These are phyloP conservation scores for Pygmarrhopalites habei DNA, from an alignment of 1,140 invertebrate species.

Conservation along the genomic window DNA sequence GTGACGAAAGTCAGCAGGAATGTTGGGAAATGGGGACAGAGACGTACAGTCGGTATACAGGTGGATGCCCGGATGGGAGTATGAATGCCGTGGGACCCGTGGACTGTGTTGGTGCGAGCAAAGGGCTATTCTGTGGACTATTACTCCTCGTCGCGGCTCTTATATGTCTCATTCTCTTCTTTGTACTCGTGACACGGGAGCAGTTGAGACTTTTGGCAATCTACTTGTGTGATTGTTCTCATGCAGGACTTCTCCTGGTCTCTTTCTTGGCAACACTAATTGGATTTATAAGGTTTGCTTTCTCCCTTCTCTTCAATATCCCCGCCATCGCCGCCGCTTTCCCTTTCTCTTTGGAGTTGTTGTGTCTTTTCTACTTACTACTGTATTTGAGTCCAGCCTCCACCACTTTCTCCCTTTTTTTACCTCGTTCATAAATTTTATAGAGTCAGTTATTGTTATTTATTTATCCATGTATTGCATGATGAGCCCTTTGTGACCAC, in stretches of 20 bases:
- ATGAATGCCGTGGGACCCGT: constrained; percentile 54
- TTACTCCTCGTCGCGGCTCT: constrained; percentile 80
- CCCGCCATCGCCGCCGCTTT: too few relatives aligned
- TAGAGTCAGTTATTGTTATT: neutral
- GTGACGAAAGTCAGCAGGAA: constrained; percentile 39
- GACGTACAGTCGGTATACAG: constrained; percentile 36
- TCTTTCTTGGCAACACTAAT: constrained; percentile 82
- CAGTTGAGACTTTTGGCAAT: constrained; percentile 68
- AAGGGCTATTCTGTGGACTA: constrained; percentile 87
- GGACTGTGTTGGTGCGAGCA: constrained; percentile 85
- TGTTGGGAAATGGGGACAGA: constrained; percentile 39
- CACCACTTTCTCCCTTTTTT: too few relatives aligned
- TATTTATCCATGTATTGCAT: too few relatives aligned
- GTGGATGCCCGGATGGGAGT: constrained; percentile 27
- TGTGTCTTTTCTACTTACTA: too few relatives aligned
- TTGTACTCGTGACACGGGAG: constrained; percentile 78
- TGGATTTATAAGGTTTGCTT: constrained; percentile 69
- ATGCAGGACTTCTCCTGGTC: constrained; percentile 76
- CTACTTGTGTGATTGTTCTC: constrained; percentile 81
- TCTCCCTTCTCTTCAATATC: too few relatives aligned
- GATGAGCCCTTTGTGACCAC: constrained; percentile 25
- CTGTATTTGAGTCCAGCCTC: too few relatives aligned
- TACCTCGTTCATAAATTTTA: too few relatives aligned
- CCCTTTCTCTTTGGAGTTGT: too few relatives aligned
- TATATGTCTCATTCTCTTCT: constrained; percentile 89